Evolutionary conservation across 2,888 invertebrate species (phyloP).

Genomic region (Phaedon cochleariae): DNA sequence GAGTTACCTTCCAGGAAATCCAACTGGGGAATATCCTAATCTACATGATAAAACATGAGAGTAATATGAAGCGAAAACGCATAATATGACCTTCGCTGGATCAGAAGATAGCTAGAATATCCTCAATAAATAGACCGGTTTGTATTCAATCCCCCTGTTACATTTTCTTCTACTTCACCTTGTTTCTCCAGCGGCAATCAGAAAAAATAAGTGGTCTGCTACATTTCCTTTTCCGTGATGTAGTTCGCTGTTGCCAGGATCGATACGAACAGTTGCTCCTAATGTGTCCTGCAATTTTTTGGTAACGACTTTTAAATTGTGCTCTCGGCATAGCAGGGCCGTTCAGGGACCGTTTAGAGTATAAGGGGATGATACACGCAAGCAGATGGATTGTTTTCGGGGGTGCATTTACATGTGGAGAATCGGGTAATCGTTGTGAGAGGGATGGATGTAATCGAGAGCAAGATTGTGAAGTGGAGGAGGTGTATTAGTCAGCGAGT

Average conservation of each 20-base stretch:
- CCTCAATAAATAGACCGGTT: neutral
- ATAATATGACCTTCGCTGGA: too few relatives aligned
- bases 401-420: neutral
- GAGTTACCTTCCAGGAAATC: too few relatives aligned
- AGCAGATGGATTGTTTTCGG: conserved; percentile 38
- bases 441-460: neutral
- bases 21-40: too few relatives aligned
- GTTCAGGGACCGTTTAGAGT: conserved; percentile 24
- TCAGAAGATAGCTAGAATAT: too few relatives aligned
- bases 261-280: conserved; percentile 56
- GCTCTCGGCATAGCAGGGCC: conserved; percentile 46
- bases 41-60: too few relatives aligned
- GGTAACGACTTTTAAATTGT: conserved; percentile 61
- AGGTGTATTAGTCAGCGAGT: too few relatives aligned
- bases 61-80: too few relatives aligned
- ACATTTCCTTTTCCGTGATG: conserved; percentile 48
- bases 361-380: conserved; percentile 17
- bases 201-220: conserved; percentile 15
- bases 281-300: conserved; percentile 58
- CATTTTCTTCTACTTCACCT: neutral
- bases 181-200: neutral
- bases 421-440: conserved; percentile 9
- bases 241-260: conserved; percentile 30
- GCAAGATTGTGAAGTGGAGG: neutral
- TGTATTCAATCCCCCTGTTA: neutral